These are phyloP conservation scores for Corapipo altera DNA, from an alignment of 2,113 vertebrate genomes.

Conservation along the genomic window DNA sequence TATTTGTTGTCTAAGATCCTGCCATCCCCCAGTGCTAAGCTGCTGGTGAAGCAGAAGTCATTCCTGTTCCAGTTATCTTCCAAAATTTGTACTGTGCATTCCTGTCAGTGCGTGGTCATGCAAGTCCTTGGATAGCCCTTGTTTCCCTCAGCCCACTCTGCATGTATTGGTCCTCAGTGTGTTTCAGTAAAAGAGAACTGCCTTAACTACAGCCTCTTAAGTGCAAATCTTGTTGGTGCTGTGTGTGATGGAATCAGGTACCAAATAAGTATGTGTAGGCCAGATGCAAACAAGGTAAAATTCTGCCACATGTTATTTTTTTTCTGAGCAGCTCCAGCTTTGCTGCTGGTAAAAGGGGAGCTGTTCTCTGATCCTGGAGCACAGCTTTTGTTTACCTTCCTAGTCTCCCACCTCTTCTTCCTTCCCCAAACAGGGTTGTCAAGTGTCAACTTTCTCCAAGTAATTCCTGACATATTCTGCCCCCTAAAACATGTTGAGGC, in stretches of 20 bases:
- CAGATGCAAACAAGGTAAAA: background rate
- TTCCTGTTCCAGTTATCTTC: background rate
- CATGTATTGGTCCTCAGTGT: background rate
- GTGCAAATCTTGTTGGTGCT: background rate
- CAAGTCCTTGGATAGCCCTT: background rate
- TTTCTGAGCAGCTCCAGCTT: background rate
- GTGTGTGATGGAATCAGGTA: background rate
- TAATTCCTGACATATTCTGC: background rate
- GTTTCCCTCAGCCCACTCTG: background rate
- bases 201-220: background rate
- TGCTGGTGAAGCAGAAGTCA: background rate
- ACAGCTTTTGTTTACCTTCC: background rate
- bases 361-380: background rate
- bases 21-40: background rate
- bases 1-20: background rate
- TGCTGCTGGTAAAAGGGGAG: background rate
- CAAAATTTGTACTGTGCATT: background rate
- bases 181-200: background rate
- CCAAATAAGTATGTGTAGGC: background rate
- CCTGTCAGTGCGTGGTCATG: fast-evolving
- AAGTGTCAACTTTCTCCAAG: background rate
- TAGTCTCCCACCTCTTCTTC: background rate
- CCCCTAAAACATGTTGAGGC: background rate
- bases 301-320: background rate
- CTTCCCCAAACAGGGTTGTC: fast-evolving